Conservation (phyloP, 1,140 invertebrate species). For the Drosophila mayri region DNA sequence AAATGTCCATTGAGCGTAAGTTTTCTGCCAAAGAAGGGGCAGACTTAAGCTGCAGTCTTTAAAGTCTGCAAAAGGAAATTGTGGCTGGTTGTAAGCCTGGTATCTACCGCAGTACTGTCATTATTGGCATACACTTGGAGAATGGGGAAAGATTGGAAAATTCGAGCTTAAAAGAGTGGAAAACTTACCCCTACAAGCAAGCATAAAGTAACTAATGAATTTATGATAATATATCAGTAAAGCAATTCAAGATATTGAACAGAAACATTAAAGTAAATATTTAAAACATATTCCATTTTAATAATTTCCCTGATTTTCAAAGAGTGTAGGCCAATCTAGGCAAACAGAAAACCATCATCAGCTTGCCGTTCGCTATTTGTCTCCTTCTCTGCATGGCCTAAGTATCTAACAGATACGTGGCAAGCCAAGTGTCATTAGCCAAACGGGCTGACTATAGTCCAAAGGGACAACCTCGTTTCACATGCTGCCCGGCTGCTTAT, state of each 20-base stretch:
- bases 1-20: slow-evolving; percentile 23
- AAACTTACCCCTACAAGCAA: background rate
- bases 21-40: slow-evolving; percentile 20
- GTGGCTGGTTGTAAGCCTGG: slow-evolving; percentile 3
- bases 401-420: slow-evolving; percentile 13
- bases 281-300: background rate
- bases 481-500: slow-evolving; percentile 21
- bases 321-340: background rate
- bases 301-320: background rate
- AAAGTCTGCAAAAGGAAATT: slow-evolving; percentile 11
- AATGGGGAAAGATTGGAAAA: background rate
- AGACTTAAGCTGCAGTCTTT: slow-evolving; percentile 29
- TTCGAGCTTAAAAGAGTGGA: background rate
- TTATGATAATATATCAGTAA: no score
- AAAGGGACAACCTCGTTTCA: slow-evolving; percentile 2
- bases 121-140: background rate
- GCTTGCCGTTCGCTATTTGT: slow-evolving; percentile 1
- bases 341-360: slow-evolving; percentile 11
- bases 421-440: slow-evolving; percentile 21
- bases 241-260: no score
- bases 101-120: background rate
- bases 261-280: background rate
- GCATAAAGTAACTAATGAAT: no score
- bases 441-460: background rate
- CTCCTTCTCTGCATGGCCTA: background rate